Evolutionary conservation across 2,888 invertebrate species (phyloP), one percentile per base, ranked within the genome.

Genomic region (Piscicola geometra): DNA sequence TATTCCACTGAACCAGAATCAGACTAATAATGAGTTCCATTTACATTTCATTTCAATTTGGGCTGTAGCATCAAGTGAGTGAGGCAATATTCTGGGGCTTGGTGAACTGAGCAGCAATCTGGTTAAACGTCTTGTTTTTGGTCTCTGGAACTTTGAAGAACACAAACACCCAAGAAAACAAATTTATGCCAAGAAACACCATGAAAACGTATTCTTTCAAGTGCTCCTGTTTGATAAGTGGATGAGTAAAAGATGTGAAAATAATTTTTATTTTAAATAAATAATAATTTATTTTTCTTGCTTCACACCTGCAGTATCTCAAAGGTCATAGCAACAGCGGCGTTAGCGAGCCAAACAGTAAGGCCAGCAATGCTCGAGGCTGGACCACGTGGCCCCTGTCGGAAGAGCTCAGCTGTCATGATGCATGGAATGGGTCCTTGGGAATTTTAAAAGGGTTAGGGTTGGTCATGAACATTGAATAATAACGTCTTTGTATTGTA

Each of bases 311-410:
- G 85, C 73, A 88, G 81, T 41, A 86, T 84, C 66, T 86, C 86
- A 86, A 94, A 95, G 83, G 94, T 94, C 89, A 97, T 93, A 90
- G 95, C 95, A 87, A 97, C 94, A 84, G 95, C 93, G 89, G 96
- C 95, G 88, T 97, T 96, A 89, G 96, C 96, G 93, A 96, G 94
- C 88, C 97, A 97, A 83, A 96, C 95, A 83, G 96, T 91, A 18
- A 91, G 90, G 2, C 93, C 92, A 0, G 94, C 93, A 1, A 94
- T 89, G 0, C 92, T 90, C 21, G 93, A 90, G 21, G 94, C 94
- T 0, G 91, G 89, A 0, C 93, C 92, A 69, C 94, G 87, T 0
- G 93, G 91, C 0, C 91, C 89, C 79, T 93, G 93, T 81, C 96
- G 94, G 88, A 95, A 96, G 80, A 97, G 90, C 86, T 96, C 95